Evolutionary conservation across 2,113 vertebrate species (phyloP).

Genomic region (Polypterus senegalus): DNA sequence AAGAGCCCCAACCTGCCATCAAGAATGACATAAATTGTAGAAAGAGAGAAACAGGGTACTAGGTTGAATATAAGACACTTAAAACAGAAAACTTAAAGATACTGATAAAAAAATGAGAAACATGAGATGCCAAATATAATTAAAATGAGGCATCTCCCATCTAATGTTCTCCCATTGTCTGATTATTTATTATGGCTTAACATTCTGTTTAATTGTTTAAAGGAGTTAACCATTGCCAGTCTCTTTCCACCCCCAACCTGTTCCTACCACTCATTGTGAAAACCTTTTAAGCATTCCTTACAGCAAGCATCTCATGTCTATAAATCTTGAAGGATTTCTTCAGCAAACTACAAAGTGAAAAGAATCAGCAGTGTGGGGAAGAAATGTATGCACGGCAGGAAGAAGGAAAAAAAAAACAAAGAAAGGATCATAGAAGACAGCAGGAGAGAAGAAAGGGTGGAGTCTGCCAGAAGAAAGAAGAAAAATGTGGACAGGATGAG

Average conservation of each 20-base stretch:
- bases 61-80: too few species aligned
- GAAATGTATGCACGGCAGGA: neutral
- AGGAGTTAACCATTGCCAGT: neutral
- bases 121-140: too few species aligned
- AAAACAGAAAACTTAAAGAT: too few species aligned
- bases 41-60: too few species aligned
- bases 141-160: too few species aligned
- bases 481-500: neutral
- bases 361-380: neutral
- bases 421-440: neutral
- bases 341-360: neutral
- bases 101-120: too few species aligned
- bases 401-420: neutral
- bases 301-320: slow-evolving; percentile 5
- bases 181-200: too few species aligned
- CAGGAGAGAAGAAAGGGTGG: neutral
- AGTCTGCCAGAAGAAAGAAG: neutral
- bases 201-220: too few species aligned
- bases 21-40: too few species aligned
- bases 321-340: neutral
- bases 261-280: slow-evolving; percentile 25
- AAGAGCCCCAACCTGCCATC: too few species aligned
- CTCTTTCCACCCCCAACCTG: slow-evolving; percentile 6
- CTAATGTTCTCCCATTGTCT: too few species aligned
- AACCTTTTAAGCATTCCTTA: slow-evolving; percentile 22